Evolutionary conservation across 2,797 vertebrate genomes (phyloP), one percentile per base, ranked within the genome.

Genomic region (Melanotaenia maccullochi): DNA sequence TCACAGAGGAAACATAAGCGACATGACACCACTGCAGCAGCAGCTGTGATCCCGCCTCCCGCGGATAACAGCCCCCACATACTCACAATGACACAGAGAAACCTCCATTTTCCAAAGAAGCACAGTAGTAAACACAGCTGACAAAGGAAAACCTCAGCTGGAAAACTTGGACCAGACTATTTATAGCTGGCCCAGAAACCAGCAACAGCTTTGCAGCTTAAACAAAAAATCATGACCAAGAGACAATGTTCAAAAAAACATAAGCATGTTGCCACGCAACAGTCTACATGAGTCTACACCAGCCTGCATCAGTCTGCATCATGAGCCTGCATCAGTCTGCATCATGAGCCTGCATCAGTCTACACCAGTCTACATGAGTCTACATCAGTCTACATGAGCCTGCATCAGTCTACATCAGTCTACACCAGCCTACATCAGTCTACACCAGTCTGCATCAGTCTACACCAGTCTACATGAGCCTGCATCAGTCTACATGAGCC

Each of bases 1-100:
- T 84, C 59, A 73, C 71, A 69, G 84, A 83, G 88, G 90, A 93
- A 90, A 86, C 61, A 71, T 79, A 70, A 71, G 59, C 32, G 82
- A 83, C 83, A 90, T 85, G 89, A 72, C 76, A 86, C 1, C 5
- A 51, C 83, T 81, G 79, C 79, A 76, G 35, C 74, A 90, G 81
- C 79, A 85, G 85, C 73, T 0, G 0, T 75, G 85, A 85, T 2
- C 73, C 70, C 8, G 36, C 68, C 73, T 57, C 67, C 40, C 58
- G 32, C 16, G 80, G 84, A 76, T 74, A 49, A 63, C 32, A 35
- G 61, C 68, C 60, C 78, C 59, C 69, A 55, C 63, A 71, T 72
- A 32, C 28, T 54, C 81, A 82, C 65, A 83, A 89, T 85, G 85
- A 74, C 65, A 75, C 74, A 36, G 49, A 77, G 66, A 8, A 0